Evolutionary conservation across 2,113 vertebrate genomes (phyloP).

Genomic region (Clarias magur): DNA sequence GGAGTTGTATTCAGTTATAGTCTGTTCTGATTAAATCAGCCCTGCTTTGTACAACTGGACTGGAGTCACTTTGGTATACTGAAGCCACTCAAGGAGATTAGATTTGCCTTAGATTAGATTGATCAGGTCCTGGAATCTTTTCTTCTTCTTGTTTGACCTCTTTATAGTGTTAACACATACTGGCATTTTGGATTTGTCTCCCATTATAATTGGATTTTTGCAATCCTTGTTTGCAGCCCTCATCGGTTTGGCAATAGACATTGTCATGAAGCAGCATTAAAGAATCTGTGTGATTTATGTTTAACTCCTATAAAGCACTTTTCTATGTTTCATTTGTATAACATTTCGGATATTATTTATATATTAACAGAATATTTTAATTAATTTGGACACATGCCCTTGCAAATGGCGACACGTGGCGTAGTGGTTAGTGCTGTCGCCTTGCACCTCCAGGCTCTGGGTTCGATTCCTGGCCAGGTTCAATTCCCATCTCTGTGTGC

Average conservation of each 20-base stretch:
- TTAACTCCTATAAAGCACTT: not conserved
- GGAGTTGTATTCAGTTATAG: constrained; percentile 35
- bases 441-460: no score
- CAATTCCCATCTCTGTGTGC: no score
- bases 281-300: not conserved
- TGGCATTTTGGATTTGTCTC: constrained; percentile 10
- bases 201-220: not conserved
- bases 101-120: constrained; percentile 41
- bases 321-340: not conserved
- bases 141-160: not conserved
- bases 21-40: constrained; percentile 35
- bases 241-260: not conserved
- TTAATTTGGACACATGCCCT: not conserved
- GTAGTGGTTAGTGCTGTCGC: no score
- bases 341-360: not conserved
- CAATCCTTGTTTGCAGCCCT: not conserved
- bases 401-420: not conserved
- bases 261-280: not conserved
- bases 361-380: not conserved
- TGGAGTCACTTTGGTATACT: constrained; percentile 42
- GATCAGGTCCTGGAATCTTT: constrained; percentile 19
- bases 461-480: no score
- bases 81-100: constrained; percentile 32
- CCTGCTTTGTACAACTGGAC: constrained; percentile 6
- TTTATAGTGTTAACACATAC: constrained; percentile 1